phyloP scores from a whole-genome alignment of 1,140 invertebrate genomes.

The Neelides sp. region DNA sequence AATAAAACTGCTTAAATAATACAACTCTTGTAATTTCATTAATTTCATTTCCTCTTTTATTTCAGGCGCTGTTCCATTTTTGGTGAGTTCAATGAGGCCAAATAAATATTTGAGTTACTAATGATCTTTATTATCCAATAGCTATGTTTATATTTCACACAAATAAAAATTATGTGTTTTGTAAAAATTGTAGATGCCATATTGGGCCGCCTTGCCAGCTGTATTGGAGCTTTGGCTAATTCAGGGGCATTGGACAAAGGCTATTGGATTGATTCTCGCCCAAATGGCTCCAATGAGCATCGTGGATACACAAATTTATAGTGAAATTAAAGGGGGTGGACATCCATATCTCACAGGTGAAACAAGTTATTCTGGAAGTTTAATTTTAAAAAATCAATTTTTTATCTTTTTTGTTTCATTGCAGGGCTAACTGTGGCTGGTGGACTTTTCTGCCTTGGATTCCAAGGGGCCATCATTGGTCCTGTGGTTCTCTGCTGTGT shows the following conservation, averaged over 20 bases:
- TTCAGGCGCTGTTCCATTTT: constrained; percentile 83
- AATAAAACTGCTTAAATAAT: no score
- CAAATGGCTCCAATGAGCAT: constrained; percentile 81
- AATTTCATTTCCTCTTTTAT: no score
- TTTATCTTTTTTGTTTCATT: not conserved
- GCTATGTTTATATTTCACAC: no score
- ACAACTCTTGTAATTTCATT: no score
- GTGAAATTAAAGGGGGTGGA: constrained; percentile 90
- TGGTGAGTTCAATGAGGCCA: no score
- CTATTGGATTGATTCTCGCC: constrained; percentile 62
- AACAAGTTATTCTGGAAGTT: not conserved
- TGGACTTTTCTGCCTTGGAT: constrained; percentile 92
- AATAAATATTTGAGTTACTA: no score
- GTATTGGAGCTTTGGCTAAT: constrained; percentile 87
- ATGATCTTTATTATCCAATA: no score
- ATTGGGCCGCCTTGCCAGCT: constrained; percentile 85
- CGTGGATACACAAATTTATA: constrained; percentile 89
- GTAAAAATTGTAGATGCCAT: no score
- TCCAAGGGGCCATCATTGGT: constrained; percentile 92
- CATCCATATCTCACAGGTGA: constrained; percentile 89
- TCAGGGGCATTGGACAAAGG: constrained; percentile 58
- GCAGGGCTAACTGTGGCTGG: constrained; percentile 84
- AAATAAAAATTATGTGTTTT: no score
- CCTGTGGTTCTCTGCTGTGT: constrained; percentile 81
- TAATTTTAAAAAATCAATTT: not conserved